Percentiles rank a stretch among this genome's conserved stretches.
These are phyloP conservation scores for Maniola jurtina DNA, from an alignment of 1,140 invertebrate species.

Conservation along the genomic window DNA sequence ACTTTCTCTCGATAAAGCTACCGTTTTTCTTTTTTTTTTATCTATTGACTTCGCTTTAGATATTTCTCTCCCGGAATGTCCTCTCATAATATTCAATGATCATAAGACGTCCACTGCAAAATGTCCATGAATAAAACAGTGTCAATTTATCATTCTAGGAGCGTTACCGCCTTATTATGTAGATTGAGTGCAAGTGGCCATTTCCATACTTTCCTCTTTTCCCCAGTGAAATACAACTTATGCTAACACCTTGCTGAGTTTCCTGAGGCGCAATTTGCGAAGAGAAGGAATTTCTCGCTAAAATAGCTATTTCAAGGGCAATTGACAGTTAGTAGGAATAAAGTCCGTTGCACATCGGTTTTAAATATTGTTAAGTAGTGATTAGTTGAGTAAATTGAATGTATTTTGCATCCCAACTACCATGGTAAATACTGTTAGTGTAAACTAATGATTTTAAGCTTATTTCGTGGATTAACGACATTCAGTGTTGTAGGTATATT, in stretches of 20 bases:
- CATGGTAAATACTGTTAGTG: no score
- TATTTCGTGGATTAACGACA: no score
- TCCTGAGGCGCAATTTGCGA: conserved; percentile 10
- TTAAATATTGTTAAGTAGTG: no score
- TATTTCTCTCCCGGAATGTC: neutral
- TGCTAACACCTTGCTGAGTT: conserved; percentile 28
- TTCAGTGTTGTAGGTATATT: no score
- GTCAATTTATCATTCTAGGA: conserved; percentile 32
- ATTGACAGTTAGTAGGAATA: neutral
- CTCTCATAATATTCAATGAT: conserved; percentile 27
- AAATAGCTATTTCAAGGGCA: conserved; percentile 19
- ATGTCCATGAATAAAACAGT: conserved; percentile 35
- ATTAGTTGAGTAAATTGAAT: no score
- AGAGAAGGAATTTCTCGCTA: conserved; percentile 14
- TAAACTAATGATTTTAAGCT: no score
- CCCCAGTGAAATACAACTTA: conserved; percentile 35
- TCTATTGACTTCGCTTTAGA: no score
- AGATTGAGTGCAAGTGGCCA: conserved; percentile 40
- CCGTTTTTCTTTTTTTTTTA: no score
- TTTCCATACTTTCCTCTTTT: conserved; percentile 37
- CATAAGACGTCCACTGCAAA: conserved; percentile 26
- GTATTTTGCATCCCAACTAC: no score
- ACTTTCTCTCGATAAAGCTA: no score
- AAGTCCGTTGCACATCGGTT: neutral
- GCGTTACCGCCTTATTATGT: conserved; percentile 39